Evolutionary conservation across 2,797 vertebrate genomes (phyloP), one percentile per base, ranked within the genome.

Genomic region (Novumbra hubbsi): DNA sequence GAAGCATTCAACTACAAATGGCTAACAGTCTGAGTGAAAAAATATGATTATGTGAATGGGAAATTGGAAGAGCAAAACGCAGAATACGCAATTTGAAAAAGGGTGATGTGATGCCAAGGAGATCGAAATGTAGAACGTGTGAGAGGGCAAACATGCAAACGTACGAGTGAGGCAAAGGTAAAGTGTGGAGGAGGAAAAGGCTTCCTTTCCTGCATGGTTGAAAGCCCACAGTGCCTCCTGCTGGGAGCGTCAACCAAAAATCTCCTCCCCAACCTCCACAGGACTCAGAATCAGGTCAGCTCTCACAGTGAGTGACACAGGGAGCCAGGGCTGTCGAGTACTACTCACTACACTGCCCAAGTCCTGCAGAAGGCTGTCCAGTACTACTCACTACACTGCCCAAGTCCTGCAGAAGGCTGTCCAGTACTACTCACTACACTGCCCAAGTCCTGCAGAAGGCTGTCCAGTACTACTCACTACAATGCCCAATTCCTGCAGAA

Each of bases 201-300:
- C 68, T 70, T 80, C 81, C 5, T 80, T 81, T 80, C 71, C 76
- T 68, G 75, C 62, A 81, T 70, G 79, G 21, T 74, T 84, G 83
- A 84, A 84, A 84, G 81, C 77, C 73, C 80, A 88, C 83, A 88
- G 81, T 86, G 87, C 89, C 86, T 88, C 89, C 90, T 92, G 85
- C 89, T 90, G 90, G 88, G n/a, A n/a, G 87, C 76, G 83, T 82
- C 86, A 88, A 82, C 84, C 86, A 86, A 84, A 89, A 17, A 81
- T 72, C 81, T 86, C 85, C 85, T n/a, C 9, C 4, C 9, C 70
- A 11, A 24, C 34, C 70, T 73, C 80, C 6, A 34, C 28, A 49
- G 63, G 34, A 81, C 50, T 55, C 32, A 45, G 55, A 57, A 3
- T 57, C 55, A 57, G 21, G 11, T 21, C 52, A 57, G 19, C 52